Percentiles rank a stretch among this genome's conserved stretches.
Conservation (phyloP, 2,888 invertebrate genomes). For the Colostygia pectinataria region DNA sequence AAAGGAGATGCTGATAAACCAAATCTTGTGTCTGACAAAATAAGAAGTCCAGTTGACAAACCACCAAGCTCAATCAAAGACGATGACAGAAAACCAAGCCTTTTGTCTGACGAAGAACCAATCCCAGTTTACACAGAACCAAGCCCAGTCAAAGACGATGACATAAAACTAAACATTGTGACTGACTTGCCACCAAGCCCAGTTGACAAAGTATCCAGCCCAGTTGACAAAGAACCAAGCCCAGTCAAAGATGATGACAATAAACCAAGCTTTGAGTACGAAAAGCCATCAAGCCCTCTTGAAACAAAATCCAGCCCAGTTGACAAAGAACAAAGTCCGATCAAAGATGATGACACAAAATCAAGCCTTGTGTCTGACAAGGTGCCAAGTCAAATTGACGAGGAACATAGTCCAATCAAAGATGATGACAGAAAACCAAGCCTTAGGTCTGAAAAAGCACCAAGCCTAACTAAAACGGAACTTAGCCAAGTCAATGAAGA, state of each 20-base stretch:
- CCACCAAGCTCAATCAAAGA: neutral
- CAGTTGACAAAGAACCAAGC: conserved; percentile 18
- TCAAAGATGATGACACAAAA: conserved; percentile 7
- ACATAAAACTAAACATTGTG: conserved; percentile 20
- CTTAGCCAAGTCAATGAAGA: conserved; percentile 1
- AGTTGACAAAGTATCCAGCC: too few relatives aligned
- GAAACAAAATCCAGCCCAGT: conserved; percentile 1
- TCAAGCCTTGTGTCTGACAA: conserved; percentile 8
- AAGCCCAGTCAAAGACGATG: conserved; percentile 11
- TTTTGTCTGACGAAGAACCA: too few relatives aligned
- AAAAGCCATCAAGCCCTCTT: conserved; percentile 23
- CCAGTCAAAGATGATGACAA: conserved; percentile 9
- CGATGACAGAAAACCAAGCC: neutral
- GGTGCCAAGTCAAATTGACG: conserved; percentile 1
- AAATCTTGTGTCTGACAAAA: neutral
- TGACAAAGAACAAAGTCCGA: neutral
- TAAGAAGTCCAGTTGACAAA: neutral
- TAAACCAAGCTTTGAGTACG: neutral
- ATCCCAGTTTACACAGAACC: conserved; percentile 22
- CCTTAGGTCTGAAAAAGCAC: conserved; percentile 5
- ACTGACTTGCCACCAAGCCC: conserved; percentile 13
- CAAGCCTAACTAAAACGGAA: conserved; percentile 1
- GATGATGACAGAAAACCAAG: neutral
- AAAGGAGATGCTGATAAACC: conserved; percentile 1
- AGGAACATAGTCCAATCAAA: conserved; percentile 2